These are phyloP conservation scores for Pardosa pseudoannulata DNA, from an alignment of 2,888 invertebrate species.

Conservation along the genomic window DNA sequence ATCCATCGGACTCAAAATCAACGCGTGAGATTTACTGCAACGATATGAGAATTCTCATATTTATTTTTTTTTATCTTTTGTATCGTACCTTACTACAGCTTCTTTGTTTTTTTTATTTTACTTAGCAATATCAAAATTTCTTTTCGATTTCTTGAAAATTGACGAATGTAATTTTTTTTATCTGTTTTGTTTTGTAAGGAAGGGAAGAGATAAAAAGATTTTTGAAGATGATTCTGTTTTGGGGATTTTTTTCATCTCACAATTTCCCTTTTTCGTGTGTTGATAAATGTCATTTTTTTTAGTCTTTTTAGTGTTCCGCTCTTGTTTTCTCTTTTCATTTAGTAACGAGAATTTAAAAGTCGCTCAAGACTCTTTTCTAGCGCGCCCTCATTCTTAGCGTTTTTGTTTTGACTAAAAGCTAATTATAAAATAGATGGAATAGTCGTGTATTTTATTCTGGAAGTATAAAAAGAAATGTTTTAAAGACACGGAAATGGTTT, in stretches of 20 bases:
- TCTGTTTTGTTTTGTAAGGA: too few relatives aligned
- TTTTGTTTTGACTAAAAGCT: conserved; percentile 51
- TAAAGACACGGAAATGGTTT: conserved; percentile 63
- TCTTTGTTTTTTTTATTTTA: too few relatives aligned
- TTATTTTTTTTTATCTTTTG: neutral
- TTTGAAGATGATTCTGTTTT: conserved; percentile 37
- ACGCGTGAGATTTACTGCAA: conserved; percentile 9
- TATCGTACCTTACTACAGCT: too few relatives aligned
- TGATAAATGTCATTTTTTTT: conserved; percentile 2
- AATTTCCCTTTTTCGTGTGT: conserved; percentile 11
- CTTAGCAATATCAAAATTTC: too few relatives aligned
- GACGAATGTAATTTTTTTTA: conserved; percentile 52
- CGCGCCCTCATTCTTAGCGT: neutral
- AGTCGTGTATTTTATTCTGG: conserved; percentile 52
- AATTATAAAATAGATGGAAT: conserved; percentile 66
- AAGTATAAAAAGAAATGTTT: conserved; percentile 48
- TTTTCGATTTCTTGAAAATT: conserved; percentile 46
- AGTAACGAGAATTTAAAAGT: conserved; percentile 60
- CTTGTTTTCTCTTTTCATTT: conserved; percentile 24
- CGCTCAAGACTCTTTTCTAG: neutral
- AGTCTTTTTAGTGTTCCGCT: neutral
- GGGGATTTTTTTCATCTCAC: conserved; percentile 21
- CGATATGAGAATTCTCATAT: neutral
- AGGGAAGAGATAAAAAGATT: conserved; percentile 43
- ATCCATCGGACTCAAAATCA: conserved; percentile 16